Evolutionary conservation across 2,888 invertebrate species (phyloP), one percentile per base, ranked within the genome.

Genomic region (Tinea pellionella): DNA sequence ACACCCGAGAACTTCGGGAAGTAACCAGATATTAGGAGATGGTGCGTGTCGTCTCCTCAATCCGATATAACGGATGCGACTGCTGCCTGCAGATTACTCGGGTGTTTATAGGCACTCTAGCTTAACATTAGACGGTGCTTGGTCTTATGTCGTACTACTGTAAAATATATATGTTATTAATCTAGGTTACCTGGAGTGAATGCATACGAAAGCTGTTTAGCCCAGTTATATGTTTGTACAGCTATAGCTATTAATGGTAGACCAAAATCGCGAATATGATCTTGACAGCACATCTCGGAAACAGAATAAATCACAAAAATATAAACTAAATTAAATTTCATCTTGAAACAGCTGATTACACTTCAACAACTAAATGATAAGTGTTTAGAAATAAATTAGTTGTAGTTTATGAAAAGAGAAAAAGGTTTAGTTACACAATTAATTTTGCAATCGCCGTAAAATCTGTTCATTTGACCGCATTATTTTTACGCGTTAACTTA

Each of bases 161-260:
- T 6, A 24, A 24, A 24, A 24, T 3, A 24, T 24, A 24, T 6
- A 24, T 6, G 2, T 24, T 24, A 24, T 3, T 24, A 24, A 24
- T 24, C 2, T 24, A 24, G 24, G n/a, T 15, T 57, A 95, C 95
- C 91, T 83, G 95, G 95, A 83, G 89, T 94, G 59, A 95, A 77
- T 3, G 95, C 93, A 76, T 95, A 95, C 3, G 93, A 92, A 66
- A 95, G 81, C 77, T 94, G 95, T 80, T 94, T 95, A 60, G 94
- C 90, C 69, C 93, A 93, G 78, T 92, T 93, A 8, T 92, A 89
- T 58, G 93, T 74, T 65, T 92, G 84, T 55, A 93, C 93, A 2
- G 92, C 92, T 12, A 92, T 75, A 60, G 92, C 91, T 67, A 93
- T 93, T 61, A 92, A 89, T 6, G 93, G 93, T 71, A 93, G 93